Base-by-base conservation (phyloP, 2,888 invertebrate species). In the Protodeltote pygarga region DNA sequence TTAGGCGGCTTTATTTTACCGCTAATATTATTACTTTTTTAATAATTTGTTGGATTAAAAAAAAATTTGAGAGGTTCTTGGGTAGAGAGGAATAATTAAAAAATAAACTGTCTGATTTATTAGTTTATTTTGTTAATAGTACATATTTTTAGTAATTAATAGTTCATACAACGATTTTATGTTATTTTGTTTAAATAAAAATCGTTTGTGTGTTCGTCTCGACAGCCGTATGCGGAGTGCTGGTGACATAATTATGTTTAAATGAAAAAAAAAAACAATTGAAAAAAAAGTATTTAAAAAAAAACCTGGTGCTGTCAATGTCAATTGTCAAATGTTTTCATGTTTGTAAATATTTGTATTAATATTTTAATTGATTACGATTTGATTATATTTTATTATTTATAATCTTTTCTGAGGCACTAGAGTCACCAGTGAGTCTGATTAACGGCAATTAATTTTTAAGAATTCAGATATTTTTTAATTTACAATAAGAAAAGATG, bases 401-500 rank as follows among this genome's bases (percentile, higher is more conserved):
- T n/a, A 23, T 20, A 17, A 38, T 46, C 9, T 46, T 4, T 33
- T 21, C 1, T n/a, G n/a, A n/a, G n/a, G 24, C 24, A 14, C n/a
- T 28, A 19, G 23, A 5, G 16, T 33, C 34, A 31, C 34, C 53
- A 38, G n/a, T 37, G 2, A 17, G n/a, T 11, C 15, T 23, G 6
- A 25, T 16, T 25, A 41, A 32, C 28, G 42, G 25, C 9, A 32
- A 20, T 39, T 32, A 44, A 14, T 14, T 15, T 20, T 44, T 19
- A 16, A 16, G 14, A 11, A 20, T 34, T 41, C 4, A 17, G n/a
- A 21, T 34, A 29, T 25, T 33, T 29, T 40, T 27, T 25, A 23
- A 17, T 20, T 28, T 49, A 41, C 17, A 57, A 35, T 37, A 54
- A 51, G 54, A 48, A 54, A 42, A 28, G 72, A 74, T 64, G 78